Base-by-base conservation (phyloP, 2,797 vertebrate species). In the Gymnocypris eckloni region DNA sequence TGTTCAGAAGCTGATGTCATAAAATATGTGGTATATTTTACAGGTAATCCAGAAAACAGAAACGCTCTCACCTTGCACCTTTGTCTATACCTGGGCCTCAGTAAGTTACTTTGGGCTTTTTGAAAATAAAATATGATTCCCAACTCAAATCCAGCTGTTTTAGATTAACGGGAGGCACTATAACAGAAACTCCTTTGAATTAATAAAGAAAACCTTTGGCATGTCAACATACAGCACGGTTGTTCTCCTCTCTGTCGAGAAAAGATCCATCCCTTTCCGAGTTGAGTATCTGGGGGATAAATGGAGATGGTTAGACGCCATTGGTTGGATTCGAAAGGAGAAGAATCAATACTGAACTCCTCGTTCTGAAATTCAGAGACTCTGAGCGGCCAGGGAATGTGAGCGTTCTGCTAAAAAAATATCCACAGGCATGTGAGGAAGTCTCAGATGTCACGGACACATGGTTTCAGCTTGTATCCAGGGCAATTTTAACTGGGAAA, bases 151-250 rank as follows among this genome's bases (percentile, higher is more conserved):
- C n/a, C 79, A 87, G 61, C 70, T 87, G 81, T 66, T 73, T 79
- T 77, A 86, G 39, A 80, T 87, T 87, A 86, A 56, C 81, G 20
- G 78, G 72, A 78, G 73, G 79, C 75, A 82, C 43, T 82, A 41
- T 56, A 81, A 81, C 41, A 72, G 56, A 78, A 39, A 70, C 75
- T 64, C 52, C 48, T 81, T 86, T 41, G 28, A 67, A 45, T 59
- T 77, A 85, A 77, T 83, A 81, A 86, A 76, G 50, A 85, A 86
- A 66, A 79, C 39, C 50, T 48, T 69, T 78, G 75, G 80, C 50
- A 61, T 75, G 56, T 15, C 12, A 50, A 50, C 52, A 81, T 52
- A 39, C 28, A 43, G 71, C 52, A 82, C 28, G 28, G 41, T 71
- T 71, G 43, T 37, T n/a, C 67, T 81, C 52, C 25, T 22, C 28